A percentile compares a stretch with the other conserved stretches of the same genome.
These are phyloP conservation scores for Invenusta paracnida DNA, from an alignment of 2,888 invertebrate species.

Conservation along the genomic window DNA sequence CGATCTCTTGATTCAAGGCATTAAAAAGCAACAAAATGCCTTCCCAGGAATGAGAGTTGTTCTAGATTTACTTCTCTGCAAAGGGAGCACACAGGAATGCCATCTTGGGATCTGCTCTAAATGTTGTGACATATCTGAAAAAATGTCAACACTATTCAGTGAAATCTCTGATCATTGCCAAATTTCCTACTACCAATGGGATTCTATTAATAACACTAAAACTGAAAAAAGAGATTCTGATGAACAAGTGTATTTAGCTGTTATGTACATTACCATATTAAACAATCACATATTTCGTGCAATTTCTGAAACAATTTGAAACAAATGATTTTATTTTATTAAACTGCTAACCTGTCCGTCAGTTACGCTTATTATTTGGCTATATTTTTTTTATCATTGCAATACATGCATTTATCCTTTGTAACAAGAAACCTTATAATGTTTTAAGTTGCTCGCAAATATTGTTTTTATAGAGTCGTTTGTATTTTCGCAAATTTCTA, in stretches of 20 bases:
- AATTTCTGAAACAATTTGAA: not conserved
- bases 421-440: not conserved
- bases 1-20: not conserved
- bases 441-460: not conserved
- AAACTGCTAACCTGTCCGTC: not conserved
- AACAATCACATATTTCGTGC: not conserved
- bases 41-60: not conserved
- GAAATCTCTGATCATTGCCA: not conserved
- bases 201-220: not conserved
- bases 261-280: not conserved
- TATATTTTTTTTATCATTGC: not conserved
- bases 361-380: not conserved
- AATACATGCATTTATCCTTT: not conserved
- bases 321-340: not conserved
- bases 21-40: not conserved
- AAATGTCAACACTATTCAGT: not conserved
- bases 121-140: not conserved
- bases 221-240: not conserved
- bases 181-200: not conserved
- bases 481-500: not conserved
- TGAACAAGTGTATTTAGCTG: not conserved
- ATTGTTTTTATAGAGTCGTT: not conserved
- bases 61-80: not conserved
- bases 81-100: not conserved
- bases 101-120: not conserved